Base-by-base conservation (phyloP, 2,888 invertebrate species). In the Lathronympha strigana region DNA sequence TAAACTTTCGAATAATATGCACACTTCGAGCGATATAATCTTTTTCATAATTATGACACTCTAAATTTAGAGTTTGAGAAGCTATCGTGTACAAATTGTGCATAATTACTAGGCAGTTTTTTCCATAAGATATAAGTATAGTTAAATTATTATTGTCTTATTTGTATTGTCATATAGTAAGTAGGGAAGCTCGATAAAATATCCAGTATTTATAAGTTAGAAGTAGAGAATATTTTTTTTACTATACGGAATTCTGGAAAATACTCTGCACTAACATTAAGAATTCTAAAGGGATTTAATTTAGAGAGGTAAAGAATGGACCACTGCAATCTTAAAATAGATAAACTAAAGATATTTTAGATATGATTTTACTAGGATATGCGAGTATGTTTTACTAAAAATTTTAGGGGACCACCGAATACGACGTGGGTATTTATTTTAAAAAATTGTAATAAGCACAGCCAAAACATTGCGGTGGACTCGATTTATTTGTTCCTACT, bases 391-490 rank as follows among this genome's bases (percentile, higher is more conserved):
- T 57, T 64, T 40, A 55, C 43, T 49, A 60, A 71, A 70, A 69
- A 71, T 67, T 73, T 72, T 69, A 69, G 72, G 73, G 70, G 67
- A 77, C 81, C 82, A 82, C 79, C 75, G 76, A 80, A 81, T 81
- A 79, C 76, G 69, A 72, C 28, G 78, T 81, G 82, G 81, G 73
- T 69, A 68, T 74, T 71, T 75, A 76, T 73, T 73, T 77, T 73
- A 70, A 77, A 78, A 75, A 75, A 77, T 72, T 81, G 80, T 78
- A 82, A 83, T 81, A 87, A 89, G 89, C 90, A 91, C 91, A 90
- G 90, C 90, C 91, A 86, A 86, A 82, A 81, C 75, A 84, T 85
- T 82, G 84, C 84, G 82, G 84, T 88, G 89, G 90, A 89, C 78
- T 88, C 80, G 80, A 85, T 79, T 75, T 76, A 77, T 79, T 81